Base-by-base conservation (phyloP, 2,888 invertebrate species). In the Labia minor region DNA sequence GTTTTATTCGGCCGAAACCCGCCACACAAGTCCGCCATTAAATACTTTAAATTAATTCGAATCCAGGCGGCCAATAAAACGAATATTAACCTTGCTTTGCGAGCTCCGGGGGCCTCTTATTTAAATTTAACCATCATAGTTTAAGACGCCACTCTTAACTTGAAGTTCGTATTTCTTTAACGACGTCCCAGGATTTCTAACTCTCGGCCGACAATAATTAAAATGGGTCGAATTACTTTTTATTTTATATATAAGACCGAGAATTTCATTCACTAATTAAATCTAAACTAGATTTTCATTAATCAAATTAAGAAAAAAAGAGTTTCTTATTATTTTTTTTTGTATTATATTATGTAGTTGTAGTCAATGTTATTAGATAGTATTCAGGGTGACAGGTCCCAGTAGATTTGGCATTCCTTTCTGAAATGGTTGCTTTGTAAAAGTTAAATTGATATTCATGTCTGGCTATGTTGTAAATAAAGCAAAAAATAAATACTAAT, bases 21-120 rank as follows among this genome's bases (percentile, higher is more conserved):
- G 49, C 49, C 49, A 49, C 49, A 49, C 49, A 49, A 49, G 49
- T 49, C 49, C 49, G 49, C 49, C 49, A 49, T 49, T 49, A 49
- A 49, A 49, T 49, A 49, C 49, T 49, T 49, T 49, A 49, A 49
- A 49, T 49, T 49, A 49, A 49, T 49, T 49, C 49, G 49, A 49
- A 49, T 49, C 49, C 49, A 49, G 49, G 49, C 49, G 49, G 49
- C 49, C 49, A 49, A 49, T 49, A 49, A 49, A 49, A 49, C 49
- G 49, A 49, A 49, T 49, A 49, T 49, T 49, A 49, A 49, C 49
- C 49, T 49, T 49, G 49, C 49, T 49, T 49, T 49, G 49, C 49
- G 49, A 49, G 49, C 49, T 49, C n/a, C 49, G 49, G 16, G 49
- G 16, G n/a, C 16, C 49, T 49, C n/a, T 49, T 49, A 49, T 49